Evolutionary conservation across 2,888 invertebrate species (phyloP).

Genomic region (Stenchaetothrips biformis): DNA sequence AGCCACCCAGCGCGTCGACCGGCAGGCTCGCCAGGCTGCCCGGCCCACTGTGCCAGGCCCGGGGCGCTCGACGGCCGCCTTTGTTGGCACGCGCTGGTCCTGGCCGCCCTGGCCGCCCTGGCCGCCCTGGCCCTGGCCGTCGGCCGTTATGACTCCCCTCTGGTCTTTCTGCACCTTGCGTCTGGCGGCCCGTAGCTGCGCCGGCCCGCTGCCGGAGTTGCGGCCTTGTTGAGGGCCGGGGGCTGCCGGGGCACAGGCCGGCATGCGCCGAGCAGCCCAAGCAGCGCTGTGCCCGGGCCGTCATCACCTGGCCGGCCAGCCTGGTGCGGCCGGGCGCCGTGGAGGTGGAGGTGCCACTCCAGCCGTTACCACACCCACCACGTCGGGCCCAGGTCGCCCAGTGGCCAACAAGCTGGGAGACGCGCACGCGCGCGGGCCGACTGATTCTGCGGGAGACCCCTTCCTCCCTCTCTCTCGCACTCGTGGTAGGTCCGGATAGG

Average conservation of each 20-base stretch:
- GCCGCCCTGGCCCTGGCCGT: not conserved
- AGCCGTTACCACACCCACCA: not conserved
- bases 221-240: not conserved
- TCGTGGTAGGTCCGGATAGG: too few species aligned
- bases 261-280: not conserved
- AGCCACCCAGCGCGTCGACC: not conserved
- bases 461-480: too few species aligned
- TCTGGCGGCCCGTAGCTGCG: not conserved
- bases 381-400: not conserved
- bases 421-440: too few species aligned
- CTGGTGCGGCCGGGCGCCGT: not conserved
- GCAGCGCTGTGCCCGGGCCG: too few species aligned
- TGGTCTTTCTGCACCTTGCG: slow-evolving; percentile 24
- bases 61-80: not conserved
- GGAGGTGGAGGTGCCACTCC: not conserved
- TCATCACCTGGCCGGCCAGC: not conserved
- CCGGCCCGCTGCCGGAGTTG: not conserved
- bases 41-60: not conserved
- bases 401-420: too few species aligned
- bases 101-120: not conserved
- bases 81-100: too few species aligned
- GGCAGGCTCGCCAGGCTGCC: not conserved
- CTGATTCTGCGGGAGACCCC: too few species aligned
- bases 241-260: too few species aligned
- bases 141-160: not conserved